These are phyloP conservation scores for Scomber colias DNA, from an alignment of 2,113 vertebrate species.

Conservation along the genomic window DNA sequence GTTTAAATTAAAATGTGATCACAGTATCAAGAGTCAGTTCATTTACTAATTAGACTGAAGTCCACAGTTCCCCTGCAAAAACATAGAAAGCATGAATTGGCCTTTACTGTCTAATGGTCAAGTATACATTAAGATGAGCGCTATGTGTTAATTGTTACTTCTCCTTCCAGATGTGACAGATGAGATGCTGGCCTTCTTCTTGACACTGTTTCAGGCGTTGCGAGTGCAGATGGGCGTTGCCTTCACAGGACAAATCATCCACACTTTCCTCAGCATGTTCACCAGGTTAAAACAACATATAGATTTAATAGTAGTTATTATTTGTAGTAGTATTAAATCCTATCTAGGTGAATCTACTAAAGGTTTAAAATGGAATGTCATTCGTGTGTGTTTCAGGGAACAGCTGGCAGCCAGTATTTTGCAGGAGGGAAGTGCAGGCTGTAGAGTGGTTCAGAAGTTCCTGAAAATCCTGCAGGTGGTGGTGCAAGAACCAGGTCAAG, in stretches of 20 bases:
- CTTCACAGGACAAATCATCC: conserved; percentile 98
- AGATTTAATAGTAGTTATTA: background rate
- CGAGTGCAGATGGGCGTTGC: conserved; percentile 98
- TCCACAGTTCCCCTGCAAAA: too few species aligned
- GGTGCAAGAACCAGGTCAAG: conserved; percentile 97
- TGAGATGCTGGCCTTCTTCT: conserved; percentile 98
- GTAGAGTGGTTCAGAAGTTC: conserved; percentile 96
- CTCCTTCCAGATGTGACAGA: conserved; percentile 92
- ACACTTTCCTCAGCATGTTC: conserved; percentile 99
- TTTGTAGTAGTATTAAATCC: background rate
- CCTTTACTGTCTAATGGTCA: too few species aligned
- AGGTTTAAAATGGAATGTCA: background rate
- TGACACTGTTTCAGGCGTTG: conserved; percentile 96
- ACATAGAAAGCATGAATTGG: too few species aligned
- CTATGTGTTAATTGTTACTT: background rate
- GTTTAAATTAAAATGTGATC: background rate
- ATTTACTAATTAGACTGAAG: too few species aligned
- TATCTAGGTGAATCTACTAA: background rate
- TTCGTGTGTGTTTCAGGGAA: conserved; percentile 84
- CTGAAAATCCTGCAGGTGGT: conserved; percentile 98
- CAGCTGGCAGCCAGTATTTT: conserved; percentile 97
- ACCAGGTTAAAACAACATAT: conserved; percentile 88
- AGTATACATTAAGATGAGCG: too few species aligned
- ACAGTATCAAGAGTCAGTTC: background rate
- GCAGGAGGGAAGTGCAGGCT: conserved; percentile 95